phyloP scores from a whole-genome alignment of 2,888 invertebrate genomes.

The Copidosoma aretas region DNA sequence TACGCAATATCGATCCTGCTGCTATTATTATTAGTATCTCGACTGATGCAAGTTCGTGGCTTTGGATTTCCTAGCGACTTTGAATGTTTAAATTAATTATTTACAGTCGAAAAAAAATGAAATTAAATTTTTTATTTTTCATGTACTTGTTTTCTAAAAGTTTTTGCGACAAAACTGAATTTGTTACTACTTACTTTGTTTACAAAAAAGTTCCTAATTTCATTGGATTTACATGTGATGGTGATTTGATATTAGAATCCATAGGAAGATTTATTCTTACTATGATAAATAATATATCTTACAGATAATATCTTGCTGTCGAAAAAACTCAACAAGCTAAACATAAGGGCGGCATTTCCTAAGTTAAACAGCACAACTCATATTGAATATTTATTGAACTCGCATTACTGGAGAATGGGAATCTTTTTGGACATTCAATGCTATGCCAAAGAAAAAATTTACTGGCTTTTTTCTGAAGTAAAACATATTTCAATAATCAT shows the following conservation, averaged over 20 bases:
- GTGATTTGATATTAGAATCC: background rate
- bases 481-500: background rate
- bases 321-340: constrained; percentile 5
- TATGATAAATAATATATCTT: background rate
- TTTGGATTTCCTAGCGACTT: too few species aligned
- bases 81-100: too few species aligned
- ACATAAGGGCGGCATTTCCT: background rate
- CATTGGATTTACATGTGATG: background rate
- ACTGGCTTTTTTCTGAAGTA: constrained; percentile 9
- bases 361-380: background rate
- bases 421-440: constrained; percentile 11
- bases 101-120: background rate
- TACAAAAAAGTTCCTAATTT: constrained; percentile 4
- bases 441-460: background rate
- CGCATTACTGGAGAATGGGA: constrained; percentile 10
- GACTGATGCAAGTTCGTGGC: too few species aligned
- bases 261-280: background rate
- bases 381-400: background rate
- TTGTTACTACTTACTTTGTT: constrained; percentile 13
- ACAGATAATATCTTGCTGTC: constrained; percentile 2
- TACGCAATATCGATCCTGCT: too few species aligned
- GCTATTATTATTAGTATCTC: too few species aligned
- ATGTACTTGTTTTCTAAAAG: background rate
- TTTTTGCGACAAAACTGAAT: background rate
- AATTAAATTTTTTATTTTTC: background rate